Evolutionary conservation across 1,140 invertebrate species (phyloP), one percentile per base, ranked within the genome.

Genomic region (Drosophila grimshawi): DNA sequence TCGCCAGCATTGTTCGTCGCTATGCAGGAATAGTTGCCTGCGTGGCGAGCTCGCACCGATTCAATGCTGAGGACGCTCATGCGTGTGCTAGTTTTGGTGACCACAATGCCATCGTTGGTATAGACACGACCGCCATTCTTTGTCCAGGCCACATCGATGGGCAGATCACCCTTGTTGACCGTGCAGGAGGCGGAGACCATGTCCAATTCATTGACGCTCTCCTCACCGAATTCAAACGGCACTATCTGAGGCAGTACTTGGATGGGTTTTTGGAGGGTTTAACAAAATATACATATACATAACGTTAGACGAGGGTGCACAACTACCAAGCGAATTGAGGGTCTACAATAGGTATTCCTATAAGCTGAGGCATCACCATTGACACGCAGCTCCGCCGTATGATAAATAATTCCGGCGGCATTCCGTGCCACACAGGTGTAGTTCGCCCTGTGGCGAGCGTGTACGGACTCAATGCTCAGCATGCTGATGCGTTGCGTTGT

Each of bases 141-240:
- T 3, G 90, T 92, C 97, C 97, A 98, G 43, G 93, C 93, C 70
- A 97, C 96, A 60, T 95, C 95, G 72, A 98, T 93, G 5, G 97
- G 97, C 76, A 95, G 94, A 92, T 98, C 97, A 39, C 97, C 97
- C 92, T 97, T 97, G 78, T 95, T 95, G 7, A 98, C 95, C 27
- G 96, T 95, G 93, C 97, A 98, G 29, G 95, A 94, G 49, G 96
- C 93, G 2, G 94, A 95, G 19, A 94, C 94, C 90, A 94, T 94
- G 74, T 96, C 95, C 53, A 95, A 95, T 41, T 95, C 95, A 88
- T 96, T 96, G 39, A 95, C 94, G 49, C 94, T 93, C 74, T 96
- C 95, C 46, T 95, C 94, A 73, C 95, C 95, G 86, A 96, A 96
- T 75, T 95, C 94, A 82, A 96, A 96, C 11, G 95, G 95, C 67